These are phyloP conservation scores for Scortum barcoo DNA, from an alignment of 2,113 vertebrate genomes.

Conservation along the genomic window DNA sequence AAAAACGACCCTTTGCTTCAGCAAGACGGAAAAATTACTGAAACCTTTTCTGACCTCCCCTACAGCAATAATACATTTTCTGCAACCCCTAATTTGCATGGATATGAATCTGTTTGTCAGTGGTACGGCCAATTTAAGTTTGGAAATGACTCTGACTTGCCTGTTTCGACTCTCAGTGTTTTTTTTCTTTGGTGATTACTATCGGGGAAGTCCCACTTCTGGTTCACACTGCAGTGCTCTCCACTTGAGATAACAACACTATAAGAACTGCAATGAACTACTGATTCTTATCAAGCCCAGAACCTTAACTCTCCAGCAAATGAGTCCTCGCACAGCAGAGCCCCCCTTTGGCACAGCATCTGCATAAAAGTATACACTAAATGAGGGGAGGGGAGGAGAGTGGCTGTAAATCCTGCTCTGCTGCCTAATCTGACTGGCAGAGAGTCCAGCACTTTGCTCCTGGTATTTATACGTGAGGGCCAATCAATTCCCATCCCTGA, in stretches of 20 bases:
- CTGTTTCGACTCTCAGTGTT: neutral
- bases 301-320: constrained; percentile 20
- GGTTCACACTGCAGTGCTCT: constrained; percentile 15
- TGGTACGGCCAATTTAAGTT: neutral
- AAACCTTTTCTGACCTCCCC: neutral
- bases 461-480: constrained; percentile 66
- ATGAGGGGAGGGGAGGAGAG: constrained; percentile 20
- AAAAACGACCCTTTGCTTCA: neutral
- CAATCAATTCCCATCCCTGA: constrained; percentile 68
- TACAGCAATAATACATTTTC: neutral
- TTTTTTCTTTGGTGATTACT: neutral
- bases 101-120: constrained; percentile 1
- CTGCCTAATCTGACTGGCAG: constrained; percentile 52
- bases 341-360: constrained; percentile 9
- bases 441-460: constrained; percentile 35
- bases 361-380: neutral
- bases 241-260: constrained; percentile 17
- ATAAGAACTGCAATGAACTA: constrained; percentile 34
- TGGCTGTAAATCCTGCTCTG: constrained; percentile 59
- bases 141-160: neutral
- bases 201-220: constrained; percentile 1
- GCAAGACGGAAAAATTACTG: neutral
- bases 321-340: neutral
- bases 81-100: neutral
- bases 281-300: constrained; percentile 42